Evolutionary conservation across 92 coral and sea anemone species (phyloP).

Genomic region (Meandrina meandrites): DNA sequence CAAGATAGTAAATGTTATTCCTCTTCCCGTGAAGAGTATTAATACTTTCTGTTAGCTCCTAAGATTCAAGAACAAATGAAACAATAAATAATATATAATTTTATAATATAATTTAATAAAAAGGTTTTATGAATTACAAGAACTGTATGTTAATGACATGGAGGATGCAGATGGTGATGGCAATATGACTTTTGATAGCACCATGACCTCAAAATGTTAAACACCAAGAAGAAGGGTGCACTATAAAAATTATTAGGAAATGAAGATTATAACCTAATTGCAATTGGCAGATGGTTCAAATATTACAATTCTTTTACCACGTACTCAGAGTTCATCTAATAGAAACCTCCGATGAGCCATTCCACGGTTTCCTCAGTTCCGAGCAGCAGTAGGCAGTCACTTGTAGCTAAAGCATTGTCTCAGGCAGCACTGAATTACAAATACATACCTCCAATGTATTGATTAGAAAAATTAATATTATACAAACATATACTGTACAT

Average conservation of each 20-base stretch:
- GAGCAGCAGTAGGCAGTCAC: conserved; percentile 66
- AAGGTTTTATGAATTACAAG: conserved; percentile 46
- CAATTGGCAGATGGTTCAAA: conserved; percentile 50
- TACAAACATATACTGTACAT: too few species aligned
- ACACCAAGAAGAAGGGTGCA: conserved; percentile 46
- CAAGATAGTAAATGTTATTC: background rate
- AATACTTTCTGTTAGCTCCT: conserved; percentile 8
- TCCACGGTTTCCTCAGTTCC: conserved; percentile 52
- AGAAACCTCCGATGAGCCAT: conserved; percentile 57
- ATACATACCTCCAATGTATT: too few species aligned
- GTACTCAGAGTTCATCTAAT: conserved; percentile 52
- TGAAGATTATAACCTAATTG: conserved; percentile 67
- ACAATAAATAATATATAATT: background rate
- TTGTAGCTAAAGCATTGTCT: too few species aligned
- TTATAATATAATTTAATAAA: too few species aligned
- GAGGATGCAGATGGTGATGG: conserved; percentile 35
- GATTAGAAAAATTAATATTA: too few species aligned
- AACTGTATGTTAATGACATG: conserved; percentile 28
- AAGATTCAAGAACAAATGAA: conserved; percentile 25
- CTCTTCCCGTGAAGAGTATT: conserved; percentile 29
- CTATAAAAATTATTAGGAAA: conserved; percentile 56
- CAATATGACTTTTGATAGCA: conserved; percentile 55
- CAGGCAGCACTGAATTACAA: too few species aligned
- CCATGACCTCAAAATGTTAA: conserved; percentile 47
- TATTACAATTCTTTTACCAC: conserved; percentile 55